Evolutionary conservation across 2,888 invertebrate species (phyloP).

Genomic region (Epinotia ramella): DNA sequence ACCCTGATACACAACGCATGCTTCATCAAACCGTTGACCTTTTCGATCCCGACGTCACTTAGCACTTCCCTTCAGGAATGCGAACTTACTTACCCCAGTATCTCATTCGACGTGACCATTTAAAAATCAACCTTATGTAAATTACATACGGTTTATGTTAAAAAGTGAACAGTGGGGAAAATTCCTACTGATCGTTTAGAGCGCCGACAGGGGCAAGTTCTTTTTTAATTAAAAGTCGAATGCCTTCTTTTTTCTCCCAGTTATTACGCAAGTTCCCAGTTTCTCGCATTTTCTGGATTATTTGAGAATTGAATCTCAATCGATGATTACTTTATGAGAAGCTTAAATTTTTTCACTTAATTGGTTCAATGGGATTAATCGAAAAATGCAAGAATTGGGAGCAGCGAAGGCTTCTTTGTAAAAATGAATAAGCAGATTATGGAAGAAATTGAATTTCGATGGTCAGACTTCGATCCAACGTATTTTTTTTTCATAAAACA

Average conservation of each 20-base stretch:
- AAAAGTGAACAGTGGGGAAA: background rate
- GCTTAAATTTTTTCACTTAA: constrained; percentile 8
- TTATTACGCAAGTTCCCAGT: constrained; percentile 34
- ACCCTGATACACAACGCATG: constrained; percentile 3
- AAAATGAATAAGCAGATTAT: background rate
- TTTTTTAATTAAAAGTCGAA: constrained; percentile 43
- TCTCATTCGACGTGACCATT: background rate
- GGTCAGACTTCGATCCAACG: background rate
- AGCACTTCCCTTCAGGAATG: constrained; percentile 28
- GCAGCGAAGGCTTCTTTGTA: too few species aligned
- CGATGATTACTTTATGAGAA: constrained; percentile 1
- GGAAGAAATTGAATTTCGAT: background rate
- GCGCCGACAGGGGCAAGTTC: constrained; percentile 16
- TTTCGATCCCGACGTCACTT: constrained; percentile 25
- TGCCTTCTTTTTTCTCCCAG: constrained; percentile 15
- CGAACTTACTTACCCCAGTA: constrained; percentile 8
- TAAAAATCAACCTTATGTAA: constrained; percentile 7
- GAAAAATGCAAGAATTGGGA: background rate
- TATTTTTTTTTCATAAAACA: too few species aligned
- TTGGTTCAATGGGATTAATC: constrained; percentile 1
- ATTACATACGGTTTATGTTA: background rate
- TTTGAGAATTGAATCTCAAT: constrained; percentile 17
- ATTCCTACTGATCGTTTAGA: constrained; percentile 2
- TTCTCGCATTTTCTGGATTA: constrained; percentile 31
- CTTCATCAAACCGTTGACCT: constrained; percentile 26